Evolutionary conservation across 2,113 vertebrate genomes (phyloP), one percentile per base, ranked within the genome.

Genomic region (Halichoeres trimaculatus): DNA sequence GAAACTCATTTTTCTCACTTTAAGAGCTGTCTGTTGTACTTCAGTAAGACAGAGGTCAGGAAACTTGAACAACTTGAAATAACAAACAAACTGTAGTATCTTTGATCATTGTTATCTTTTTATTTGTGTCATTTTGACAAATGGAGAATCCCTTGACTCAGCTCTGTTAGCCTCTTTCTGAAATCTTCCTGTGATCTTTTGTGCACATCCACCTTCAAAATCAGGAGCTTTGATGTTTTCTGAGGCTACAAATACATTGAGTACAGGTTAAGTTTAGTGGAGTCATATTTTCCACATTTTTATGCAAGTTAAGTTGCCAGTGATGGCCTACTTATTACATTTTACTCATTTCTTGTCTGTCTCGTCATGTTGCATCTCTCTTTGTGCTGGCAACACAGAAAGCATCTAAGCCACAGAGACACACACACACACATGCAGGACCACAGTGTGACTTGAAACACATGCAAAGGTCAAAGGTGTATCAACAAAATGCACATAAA

Each of bases 371-470:
- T 54, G 78, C 53, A 75, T 63, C 73, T 80, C 65, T 67, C 47
- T 70, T 84, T 83, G 84, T 72, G 83, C 87, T 89, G 84, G 67
- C 65, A 86, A 58, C 71, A 86, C 60, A 81, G 80, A 89, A 62
- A 89, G 80, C 76, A 84, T 89, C 66, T 16, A 11, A 53, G 79
- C 79, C 73, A 79, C 77, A 83, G 74, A 80, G 71, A 85, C 66
- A 68, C 48, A 52, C 50, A 50, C 45, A 54, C 76, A 62, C 55
- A 69, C 54, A 43, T 19, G 34, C 10, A 78, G 17, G 40, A 52
- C 55, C 41, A 57, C 1, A 56, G 16, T 38, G 2, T 35, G 16
- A 35, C 40, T 41, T 54, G 58, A 51, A 22, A 65, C 23, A 60
- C 58, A 68, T 51, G 74, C 63, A 74, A n/a, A 59, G 54, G 70